Evolutionary conservation across 2,797 vertebrate genomes (phyloP).

Genomic region (Acanthurus tractus): DNA sequence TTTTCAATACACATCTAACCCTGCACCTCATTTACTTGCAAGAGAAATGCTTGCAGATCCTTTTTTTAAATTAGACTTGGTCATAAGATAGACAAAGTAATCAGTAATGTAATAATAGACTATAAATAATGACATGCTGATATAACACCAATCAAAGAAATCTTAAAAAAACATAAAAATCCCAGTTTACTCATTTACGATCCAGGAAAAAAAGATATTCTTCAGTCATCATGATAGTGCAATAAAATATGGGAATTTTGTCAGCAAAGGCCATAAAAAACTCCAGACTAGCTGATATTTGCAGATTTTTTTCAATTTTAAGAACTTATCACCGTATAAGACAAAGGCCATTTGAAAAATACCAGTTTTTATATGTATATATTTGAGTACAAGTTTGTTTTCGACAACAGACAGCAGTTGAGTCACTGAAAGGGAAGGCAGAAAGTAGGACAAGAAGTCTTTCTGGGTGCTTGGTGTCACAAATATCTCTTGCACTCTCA

Average conservation of each 20-base stretch:
- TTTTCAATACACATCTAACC: conserved; percentile 4
- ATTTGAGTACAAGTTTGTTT: no score
- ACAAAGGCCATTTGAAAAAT: neutral
- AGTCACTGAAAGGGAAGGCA: conserved; percentile 35
- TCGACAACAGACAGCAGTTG: conserved; percentile 31
- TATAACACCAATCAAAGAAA: neutral
- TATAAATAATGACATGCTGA: neutral
- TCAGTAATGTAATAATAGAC: neutral
- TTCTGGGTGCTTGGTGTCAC: conserved; percentile 63
- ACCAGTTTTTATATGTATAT: no score
- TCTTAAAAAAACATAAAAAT: neutral
- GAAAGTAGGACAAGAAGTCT: conserved; percentile 69
- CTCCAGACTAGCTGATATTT: neutral
- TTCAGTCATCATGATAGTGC: neutral
- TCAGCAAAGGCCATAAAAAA: neutral
- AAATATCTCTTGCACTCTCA: conserved; percentile 77
- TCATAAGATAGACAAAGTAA: conserved; percentile 5
- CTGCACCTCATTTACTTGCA: neutral
- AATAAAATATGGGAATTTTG: neutral
- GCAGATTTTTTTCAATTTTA: neutral
- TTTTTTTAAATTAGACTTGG: neutral
- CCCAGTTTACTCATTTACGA: neutral
- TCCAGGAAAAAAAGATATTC: neutral
- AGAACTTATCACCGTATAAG: neutral
- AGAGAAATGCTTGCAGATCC: neutral